Base-by-base conservation (phyloP, 2,888 invertebrate genomes). In the Caenorhabditis drosophilae region DNA sequence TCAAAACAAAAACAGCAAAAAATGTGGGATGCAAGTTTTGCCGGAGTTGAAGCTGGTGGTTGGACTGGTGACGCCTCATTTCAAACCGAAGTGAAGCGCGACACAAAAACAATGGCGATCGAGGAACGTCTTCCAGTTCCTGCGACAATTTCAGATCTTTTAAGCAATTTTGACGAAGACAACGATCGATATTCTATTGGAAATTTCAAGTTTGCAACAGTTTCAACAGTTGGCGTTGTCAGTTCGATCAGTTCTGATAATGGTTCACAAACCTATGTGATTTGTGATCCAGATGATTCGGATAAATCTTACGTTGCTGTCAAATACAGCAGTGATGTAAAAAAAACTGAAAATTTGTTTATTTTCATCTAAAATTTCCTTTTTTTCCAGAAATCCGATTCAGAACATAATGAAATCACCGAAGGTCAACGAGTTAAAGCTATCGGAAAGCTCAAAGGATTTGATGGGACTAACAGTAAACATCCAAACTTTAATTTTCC, bases 41-140 rank as follows among this genome's bases (percentile, higher is more conserved):
- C 38, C 12, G 34, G 51, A 20, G 55, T 50, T 22, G 35, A 49
- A 23, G 61, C 47, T n/a, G 40, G 34, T 42, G 61, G 61, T 40
- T 61, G 61, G 61, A 51, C 51, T 20, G 61, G 40, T 11, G 61
- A 51, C 18, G 61, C 55, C 7, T 56, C 61, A 9, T 63, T 63
- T 42, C 46, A 49, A 45, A 63, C 63, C 9, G 63, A 57, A 18
- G 46, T 27, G 22, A 58, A 58, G 25, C 38, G 54, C 42, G 63
- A 63, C 22, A 49, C 42, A n/a, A 49, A 34, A 23, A 35, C 53
- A 0, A 46, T 53, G 3, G 41, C 45, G 4, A 47, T 63, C 16
- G 57, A 49, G 3, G 63, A 63, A 6, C 31, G 63, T 25, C 50
- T 63, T 9, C 63, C 63, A 11, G 63, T 63, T 18, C 63, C 63